Percentiles rank a stretch among this genome's conserved stretches.
Conservation (phyloP, 2,888 invertebrate genomes). For the Machimus atricapillus region DNA sequence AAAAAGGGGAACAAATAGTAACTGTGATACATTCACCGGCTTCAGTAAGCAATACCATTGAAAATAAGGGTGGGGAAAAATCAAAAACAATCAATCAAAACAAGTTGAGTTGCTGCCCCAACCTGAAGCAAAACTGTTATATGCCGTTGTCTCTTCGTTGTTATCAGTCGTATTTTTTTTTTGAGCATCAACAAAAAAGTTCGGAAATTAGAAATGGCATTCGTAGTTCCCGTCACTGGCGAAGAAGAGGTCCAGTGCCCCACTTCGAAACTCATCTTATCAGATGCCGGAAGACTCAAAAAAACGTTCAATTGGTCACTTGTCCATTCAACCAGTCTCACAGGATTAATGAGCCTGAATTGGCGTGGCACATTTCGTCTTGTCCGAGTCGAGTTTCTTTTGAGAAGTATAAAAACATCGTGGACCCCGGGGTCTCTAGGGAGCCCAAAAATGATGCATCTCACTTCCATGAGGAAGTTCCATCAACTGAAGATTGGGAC, state of each 20-base stretch:
- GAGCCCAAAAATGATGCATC: neutral
- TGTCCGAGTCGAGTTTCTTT: slow-evolving; percentile 32
- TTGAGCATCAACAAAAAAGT: too few species aligned
- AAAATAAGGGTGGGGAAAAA: neutral
- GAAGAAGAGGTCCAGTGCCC: slow-evolving; percentile 63
- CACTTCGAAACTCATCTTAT: slow-evolving; percentile 65
- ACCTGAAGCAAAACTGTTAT: too few species aligned
- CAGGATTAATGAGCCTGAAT: slow-evolving; percentile 62
- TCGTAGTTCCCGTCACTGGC: slow-evolving; percentile 34
- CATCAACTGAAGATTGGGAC: slow-evolving; percentile 41
- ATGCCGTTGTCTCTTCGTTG: too few species aligned
- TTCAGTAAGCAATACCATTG: neutral
- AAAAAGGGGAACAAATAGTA: neutral
- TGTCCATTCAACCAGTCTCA: slow-evolving; percentile 67
- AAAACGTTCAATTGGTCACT: slow-evolving; percentile 53
- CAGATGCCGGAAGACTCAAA: slow-evolving; percentile 64
- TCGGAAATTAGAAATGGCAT: neutral
- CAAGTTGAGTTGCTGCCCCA: too few species aligned
- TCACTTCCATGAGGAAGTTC: neutral
- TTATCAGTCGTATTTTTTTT: too few species aligned
- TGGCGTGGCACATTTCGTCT: slow-evolving; percentile 48
- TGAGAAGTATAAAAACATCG: slow-evolving; percentile 30
- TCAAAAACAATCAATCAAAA: too few species aligned
- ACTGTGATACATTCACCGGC: neutral
- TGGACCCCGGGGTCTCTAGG: neutral